Base-by-base conservation (phyloP, 37 sponge, comb jelly and placozoan genomes). In the Spongilla lacustris region DNA sequence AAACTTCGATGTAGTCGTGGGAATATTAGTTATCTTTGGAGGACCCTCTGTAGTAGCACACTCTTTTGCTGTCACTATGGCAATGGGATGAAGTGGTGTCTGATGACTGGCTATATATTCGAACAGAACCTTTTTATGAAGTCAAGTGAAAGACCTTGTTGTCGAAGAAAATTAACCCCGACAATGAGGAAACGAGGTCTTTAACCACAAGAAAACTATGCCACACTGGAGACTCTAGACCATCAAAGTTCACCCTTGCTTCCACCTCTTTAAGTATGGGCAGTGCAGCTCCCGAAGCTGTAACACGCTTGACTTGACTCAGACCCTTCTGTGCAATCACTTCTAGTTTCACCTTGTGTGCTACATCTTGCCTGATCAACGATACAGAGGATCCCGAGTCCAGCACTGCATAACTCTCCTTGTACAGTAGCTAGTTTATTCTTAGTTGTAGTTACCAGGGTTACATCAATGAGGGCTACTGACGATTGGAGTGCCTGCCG, bases 181-280 rank as follows among this genome's bases (percentile, higher is more conserved):
- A 87, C 50, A 48, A 92, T 92, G 74, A 85, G 38, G 70, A 74
- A 9, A 92, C 77, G 29, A 92, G 69, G 30, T 35, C 80, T 2
- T 81, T 32, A 4, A 92, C 92, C 8, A 92, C 92, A 28, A 83
- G 68, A 73, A 92, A 92, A n/a, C 79, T 36, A 38, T 87, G 92
- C 4, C 66, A 46, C 46, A 46, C 46, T 10, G 46, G 46, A 46
- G 46, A 46, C 8, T 46, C 46, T 8, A 46, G 46, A 46, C 46
- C 46, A 10, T 46, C 46, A 46, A 46, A 46, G 8, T 46, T 46
- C 46, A 46, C 46, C 46, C 8, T 46, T 46, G 46, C 8, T 46
- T 46, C 46, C 46, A 46, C 46, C 46, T 46, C 8, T 46, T 4
- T 8, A 10, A 46, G 8, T 46, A 46, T 46, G 46, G 46, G 46